These are phyloP conservation scores for Eira barbara DNA, from an alignment of 2,113 vertebrate species.

Conservation along the genomic window DNA sequence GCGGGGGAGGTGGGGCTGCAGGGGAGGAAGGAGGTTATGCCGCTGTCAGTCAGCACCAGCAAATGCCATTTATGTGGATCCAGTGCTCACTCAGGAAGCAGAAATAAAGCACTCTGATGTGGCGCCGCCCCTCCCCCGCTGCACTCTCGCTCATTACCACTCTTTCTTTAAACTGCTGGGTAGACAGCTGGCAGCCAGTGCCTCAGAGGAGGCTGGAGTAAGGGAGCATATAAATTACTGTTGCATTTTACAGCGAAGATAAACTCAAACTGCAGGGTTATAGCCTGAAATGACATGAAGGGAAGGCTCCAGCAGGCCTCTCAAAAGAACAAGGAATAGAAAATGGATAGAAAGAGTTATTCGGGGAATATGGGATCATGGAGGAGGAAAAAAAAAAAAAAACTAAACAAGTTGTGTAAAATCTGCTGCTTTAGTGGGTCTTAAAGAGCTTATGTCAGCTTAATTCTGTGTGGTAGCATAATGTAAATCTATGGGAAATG, in stretches of 20 bases:
- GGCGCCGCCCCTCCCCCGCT: slow-evolving; percentile 47
- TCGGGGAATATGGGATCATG: slow-evolving; percentile 32
- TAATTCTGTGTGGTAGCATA: slow-evolving; percentile 63
- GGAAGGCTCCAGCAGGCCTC: slow-evolving; percentile 61
- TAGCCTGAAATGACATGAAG: slow-evolving; percentile 77
- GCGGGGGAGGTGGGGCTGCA: not conserved
- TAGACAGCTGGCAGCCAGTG: slow-evolving; percentile 82
- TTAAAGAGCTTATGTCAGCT: slow-evolving; percentile 70
- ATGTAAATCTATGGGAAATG: slow-evolving; percentile 67
- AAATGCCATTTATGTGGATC: slow-evolving; percentile 72
- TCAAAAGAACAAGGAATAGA: slow-evolving; percentile 63
- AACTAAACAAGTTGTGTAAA: slow-evolving; percentile 67
- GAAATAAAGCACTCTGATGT: slow-evolving; percentile 52
- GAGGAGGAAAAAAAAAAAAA: slow-evolving; percentile 15
- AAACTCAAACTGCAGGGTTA: slow-evolving; percentile 83
- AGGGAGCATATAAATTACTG: slow-evolving; percentile 84
- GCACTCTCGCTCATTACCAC: slow-evolving; percentile 73
- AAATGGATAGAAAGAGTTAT: slow-evolving; percentile 70
- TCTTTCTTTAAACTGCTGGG: slow-evolving; percentile 84
- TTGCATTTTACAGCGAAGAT: slow-evolving; percentile 85
- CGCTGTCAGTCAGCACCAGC: slow-evolving; percentile 61
- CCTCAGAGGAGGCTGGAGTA: slow-evolving; percentile 77
- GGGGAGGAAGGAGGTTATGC: not conserved
- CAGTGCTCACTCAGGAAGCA: slow-evolving; percentile 64
- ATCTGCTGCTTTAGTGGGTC: slow-evolving; percentile 71